phyloP scores from a whole-genome alignment of 2,797 vertebrate genomes.

The Notoglanidium macrostoma region DNA sequence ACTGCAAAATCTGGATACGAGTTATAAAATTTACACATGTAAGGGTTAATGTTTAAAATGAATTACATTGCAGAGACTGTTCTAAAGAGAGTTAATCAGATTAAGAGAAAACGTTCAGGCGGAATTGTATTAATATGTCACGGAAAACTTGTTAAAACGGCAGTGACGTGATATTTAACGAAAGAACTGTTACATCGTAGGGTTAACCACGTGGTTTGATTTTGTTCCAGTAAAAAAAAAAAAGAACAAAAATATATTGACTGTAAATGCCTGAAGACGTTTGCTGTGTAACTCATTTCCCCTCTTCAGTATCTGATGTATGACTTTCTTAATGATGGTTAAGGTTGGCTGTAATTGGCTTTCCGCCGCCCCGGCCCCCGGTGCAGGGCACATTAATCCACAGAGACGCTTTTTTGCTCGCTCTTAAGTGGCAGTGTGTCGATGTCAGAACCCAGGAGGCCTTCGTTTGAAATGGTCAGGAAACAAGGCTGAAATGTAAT shows the following conservation, averaged over 20 bases:
- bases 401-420: slow-evolving; percentile 33
- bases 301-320: background rate
- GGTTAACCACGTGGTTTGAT: background rate
- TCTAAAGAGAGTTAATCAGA: background rate
- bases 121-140: background rate
- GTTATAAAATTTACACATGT: background rate
- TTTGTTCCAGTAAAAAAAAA: background rate
- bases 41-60: background rate
- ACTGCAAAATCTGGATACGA: background rate
- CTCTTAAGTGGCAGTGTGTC: slow-evolving; percentile 26
- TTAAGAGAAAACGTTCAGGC: background rate
- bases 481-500: slow-evolving; percentile 32
- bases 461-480: slow-evolving; percentile 25
- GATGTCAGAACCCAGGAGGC: slow-evolving; percentile 17
- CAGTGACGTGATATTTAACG: background rate
- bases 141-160: background rate
- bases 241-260: background rate
- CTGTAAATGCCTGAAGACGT: background rate
- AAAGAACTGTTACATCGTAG: too few species aligned
- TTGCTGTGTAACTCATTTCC: background rate
- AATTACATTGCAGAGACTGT: background rate
- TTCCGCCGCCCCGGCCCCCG: slow-evolving; percentile 18
- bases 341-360: slow-evolving; percentile 44
- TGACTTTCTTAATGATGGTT: slow-evolving; percentile 23
- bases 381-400: slow-evolving; percentile 37